phyloP scores from a whole-genome alignment of 1,140 invertebrate species.

The Leguminivora glycinivorella region DNA sequence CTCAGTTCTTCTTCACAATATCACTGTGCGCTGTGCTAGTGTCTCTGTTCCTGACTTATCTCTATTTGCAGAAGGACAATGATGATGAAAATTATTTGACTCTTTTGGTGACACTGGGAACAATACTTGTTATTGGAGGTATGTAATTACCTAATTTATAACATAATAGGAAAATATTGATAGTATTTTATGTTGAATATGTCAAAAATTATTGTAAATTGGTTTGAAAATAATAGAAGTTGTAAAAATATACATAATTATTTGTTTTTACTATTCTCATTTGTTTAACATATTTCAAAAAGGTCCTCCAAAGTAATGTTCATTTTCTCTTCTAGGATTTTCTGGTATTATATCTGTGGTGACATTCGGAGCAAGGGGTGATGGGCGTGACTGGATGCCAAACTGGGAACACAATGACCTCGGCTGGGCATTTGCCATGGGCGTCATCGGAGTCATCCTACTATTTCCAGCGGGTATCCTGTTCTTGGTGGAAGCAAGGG shows the following conservation, averaged over 20 bases:
- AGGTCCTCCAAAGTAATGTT: not conserved
- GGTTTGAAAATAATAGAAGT: too few species aligned
- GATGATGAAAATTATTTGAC: slow-evolving; percentile 89
- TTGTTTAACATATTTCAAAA: too few species aligned
- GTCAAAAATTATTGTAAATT: too few species aligned
- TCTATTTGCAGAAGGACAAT: slow-evolving; percentile 88
- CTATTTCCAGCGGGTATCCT: slow-evolving; percentile 87
- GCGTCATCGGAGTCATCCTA: slow-evolving; percentile 87
- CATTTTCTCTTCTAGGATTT: slow-evolving; percentile 79
- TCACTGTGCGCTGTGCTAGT: slow-evolving; percentile 89
- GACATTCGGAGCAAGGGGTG: slow-evolving; percentile 92
- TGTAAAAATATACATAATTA: too few species aligned
- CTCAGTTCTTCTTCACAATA: slow-evolving; percentile 95
- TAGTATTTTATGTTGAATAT: too few species aligned
- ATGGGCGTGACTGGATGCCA: slow-evolving; percentile 97
- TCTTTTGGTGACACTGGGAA: slow-evolving; percentile 85
- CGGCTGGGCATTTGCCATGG: slow-evolving; percentile 96
- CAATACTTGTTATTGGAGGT: slow-evolving; percentile 83
- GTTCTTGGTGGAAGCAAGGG: slow-evolving; percentile 89
- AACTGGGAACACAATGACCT: slow-evolving; percentile 97
- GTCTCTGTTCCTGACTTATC: slow-evolving; percentile 84
- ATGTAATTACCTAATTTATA: slow-evolving; percentile 34
- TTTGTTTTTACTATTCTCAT: too few species aligned
- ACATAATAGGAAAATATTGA: too few species aligned
- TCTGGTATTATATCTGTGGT: slow-evolving; percentile 84